Base-by-base conservation (phyloP, 2,888 invertebrate species). In the Galerucella pusilla region DNA sequence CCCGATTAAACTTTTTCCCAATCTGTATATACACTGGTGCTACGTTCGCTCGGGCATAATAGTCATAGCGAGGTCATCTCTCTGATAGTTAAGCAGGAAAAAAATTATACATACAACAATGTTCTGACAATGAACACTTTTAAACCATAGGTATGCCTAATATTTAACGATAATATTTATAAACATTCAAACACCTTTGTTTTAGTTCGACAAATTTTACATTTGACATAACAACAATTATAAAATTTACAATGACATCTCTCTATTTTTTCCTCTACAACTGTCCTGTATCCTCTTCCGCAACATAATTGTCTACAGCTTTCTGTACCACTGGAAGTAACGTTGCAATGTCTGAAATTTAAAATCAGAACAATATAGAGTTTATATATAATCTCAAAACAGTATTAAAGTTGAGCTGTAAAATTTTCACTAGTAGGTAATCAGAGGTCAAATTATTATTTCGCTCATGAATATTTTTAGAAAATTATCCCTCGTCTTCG, bases 191-290 rank as follows among this genome's bases (percentile, higher is more conserved):
- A 92, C 75, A 92, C 92, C 83, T 93, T 92, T 67, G 92, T 90
- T 86, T 91, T 90, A 82, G 91, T 91, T 80, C 92, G 89, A 88
- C 96, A 96, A 61, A 93, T 93, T 88, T 95, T 94, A 89, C 96
- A 96, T 89, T 94, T 94, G 76, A 96, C 95, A 87, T 94, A 94
- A 89, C 96, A 96, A 88, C 96, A 96, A 91, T 94, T 94, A 88
- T 94, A 92, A 89, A 94, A 95, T 87, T 94, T 94, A 90, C 96
- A 96, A 85, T 93, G 93, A 88, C 96, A 96, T 84, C 93, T 89
- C 87, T 95, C 94, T 68, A 93, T 90, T 71, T 91, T 90, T 83
- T 91, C 90, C 80, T 92, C 91, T 77, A 92, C 91, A 80, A 91
- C 89, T 11, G 93, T 93, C 79, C 90, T 89, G 85, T 94, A 92